Evolutionary conservation across 2,113 vertebrate genomes (phyloP).

Genomic region (Protobothrops flavoviridis): DNA sequence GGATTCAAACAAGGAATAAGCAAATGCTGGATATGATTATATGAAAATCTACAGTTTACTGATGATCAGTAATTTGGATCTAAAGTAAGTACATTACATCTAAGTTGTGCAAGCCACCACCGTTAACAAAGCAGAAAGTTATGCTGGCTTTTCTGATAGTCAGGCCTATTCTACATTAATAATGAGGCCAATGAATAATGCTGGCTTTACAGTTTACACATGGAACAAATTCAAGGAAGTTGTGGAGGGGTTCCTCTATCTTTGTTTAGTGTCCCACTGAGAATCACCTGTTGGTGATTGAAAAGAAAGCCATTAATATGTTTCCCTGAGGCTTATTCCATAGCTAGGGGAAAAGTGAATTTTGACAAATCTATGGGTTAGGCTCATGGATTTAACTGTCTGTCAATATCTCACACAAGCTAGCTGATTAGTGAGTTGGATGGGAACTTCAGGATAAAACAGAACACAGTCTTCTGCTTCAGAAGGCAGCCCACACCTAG

Average conservation of each 20-base stretch:
- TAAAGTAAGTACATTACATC: background rate
- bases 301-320: background rate
- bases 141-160: background rate
- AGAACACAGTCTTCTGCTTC: background rate
- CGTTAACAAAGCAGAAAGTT: background rate
- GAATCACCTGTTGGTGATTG: background rate
- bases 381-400: background rate
- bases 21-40: background rate
- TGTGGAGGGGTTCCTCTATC: too few species aligned
- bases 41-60: background rate
- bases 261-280: background rate
- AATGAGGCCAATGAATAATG: background rate
- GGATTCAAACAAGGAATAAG: background rate
- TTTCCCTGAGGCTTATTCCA: background rate
- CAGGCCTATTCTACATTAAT: background rate
- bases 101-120: background rate
- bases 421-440: background rate
- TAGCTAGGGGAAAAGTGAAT: background rate
- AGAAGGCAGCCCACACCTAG: background rate
- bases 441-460: background rate
- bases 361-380: background rate
- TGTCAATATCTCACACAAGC: background rate
- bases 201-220: background rate
- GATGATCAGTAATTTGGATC: background rate
- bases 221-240: background rate